A percentile compares a stretch with the other conserved stretches of the same genome.
These are phyloP conservation scores for Lutjanus erythropterus DNA, from an alignment of 2,113 vertebrate genomes.

Conservation along the genomic window DNA sequence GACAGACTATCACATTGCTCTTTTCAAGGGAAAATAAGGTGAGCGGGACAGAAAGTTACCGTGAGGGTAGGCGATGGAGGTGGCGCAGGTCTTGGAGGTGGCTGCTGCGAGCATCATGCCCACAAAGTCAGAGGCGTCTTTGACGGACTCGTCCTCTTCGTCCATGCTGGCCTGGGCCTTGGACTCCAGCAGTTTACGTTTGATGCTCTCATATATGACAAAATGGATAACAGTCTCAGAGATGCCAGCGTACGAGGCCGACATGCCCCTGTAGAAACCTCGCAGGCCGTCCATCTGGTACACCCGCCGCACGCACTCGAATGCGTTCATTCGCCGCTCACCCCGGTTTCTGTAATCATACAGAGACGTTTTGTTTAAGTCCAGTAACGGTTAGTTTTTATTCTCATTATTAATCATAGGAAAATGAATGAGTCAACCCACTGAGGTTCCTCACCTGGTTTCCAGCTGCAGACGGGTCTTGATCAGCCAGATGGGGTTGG, in stretches of 20 bases:
- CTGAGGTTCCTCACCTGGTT: constrained; percentile 87
- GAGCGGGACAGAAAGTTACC: constrained; percentile 81
- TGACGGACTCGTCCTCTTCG: constrained; percentile 89
- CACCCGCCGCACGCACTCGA: constrained; percentile 94
- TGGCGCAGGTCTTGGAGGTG: constrained; percentile 98
- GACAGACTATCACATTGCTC: neutral
- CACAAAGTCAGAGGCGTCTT: constrained; percentile 95
- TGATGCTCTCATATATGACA: constrained; percentile 99
- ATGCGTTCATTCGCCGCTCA: constrained; percentile 93
- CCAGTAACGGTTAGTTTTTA: neutral
- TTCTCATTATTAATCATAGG: neutral
- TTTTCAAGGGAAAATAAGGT: neutral
- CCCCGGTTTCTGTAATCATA: constrained; percentile 88
- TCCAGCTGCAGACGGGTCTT: constrained; percentile 98
- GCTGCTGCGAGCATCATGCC: constrained; percentile 98
- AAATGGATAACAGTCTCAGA: constrained; percentile 99
- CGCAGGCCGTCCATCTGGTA: constrained; percentile 93
- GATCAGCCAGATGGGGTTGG: constrained; percentile 99
- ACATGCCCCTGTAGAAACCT: constrained; percentile 99
- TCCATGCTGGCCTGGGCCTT: constrained; percentile 89
- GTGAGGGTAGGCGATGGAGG: constrained; percentile 96
- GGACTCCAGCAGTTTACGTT: constrained; percentile 90
- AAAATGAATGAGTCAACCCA: neutral
- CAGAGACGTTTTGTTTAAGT: neutral
- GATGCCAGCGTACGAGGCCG: constrained; percentile 97